A percentile compares a stretch with the other conserved stretches of the same genome.
phyloP scores from a whole-genome alignment of 2,113 vertebrate species.

The Halcyon malimbica region DNA sequence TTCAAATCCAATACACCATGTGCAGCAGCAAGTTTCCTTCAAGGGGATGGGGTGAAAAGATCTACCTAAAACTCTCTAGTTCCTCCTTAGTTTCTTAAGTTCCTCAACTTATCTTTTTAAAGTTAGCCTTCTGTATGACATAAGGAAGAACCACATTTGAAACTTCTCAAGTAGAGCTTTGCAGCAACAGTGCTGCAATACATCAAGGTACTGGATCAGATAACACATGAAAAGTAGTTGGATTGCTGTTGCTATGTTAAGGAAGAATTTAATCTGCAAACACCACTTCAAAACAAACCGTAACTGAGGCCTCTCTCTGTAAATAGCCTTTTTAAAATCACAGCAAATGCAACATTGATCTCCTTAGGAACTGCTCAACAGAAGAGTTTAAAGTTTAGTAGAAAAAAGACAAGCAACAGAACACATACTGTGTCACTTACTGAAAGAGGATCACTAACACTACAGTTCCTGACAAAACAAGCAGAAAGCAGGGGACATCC shows the following conservation, averaged over 20 bases:
- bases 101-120: neutral
- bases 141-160: neutral
- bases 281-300: neutral
- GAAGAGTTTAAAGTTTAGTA: neutral
- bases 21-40: neutral
- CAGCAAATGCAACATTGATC: neutral
- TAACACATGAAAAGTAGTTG: neutral
- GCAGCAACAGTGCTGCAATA: neutral
- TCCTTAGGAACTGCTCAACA: neutral
- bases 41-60: neutral
- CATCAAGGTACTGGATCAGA: neutral
- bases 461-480: neutral
- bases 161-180: neutral
- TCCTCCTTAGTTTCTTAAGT: neutral
- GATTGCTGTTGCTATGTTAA: neutral
- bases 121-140: neutral
- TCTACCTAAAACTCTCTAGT: neutral
- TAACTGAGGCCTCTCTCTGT: neutral
- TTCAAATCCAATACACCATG: neutral
- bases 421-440: neutral
- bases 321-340: neutral
- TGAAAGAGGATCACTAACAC: neutral
- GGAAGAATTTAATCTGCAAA: neutral
- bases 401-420: neutral
- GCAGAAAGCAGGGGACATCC: neutral